phyloP scores from a whole-genome alignment of 2,113 vertebrate species.

The Marmota flaviventris region DNA sequence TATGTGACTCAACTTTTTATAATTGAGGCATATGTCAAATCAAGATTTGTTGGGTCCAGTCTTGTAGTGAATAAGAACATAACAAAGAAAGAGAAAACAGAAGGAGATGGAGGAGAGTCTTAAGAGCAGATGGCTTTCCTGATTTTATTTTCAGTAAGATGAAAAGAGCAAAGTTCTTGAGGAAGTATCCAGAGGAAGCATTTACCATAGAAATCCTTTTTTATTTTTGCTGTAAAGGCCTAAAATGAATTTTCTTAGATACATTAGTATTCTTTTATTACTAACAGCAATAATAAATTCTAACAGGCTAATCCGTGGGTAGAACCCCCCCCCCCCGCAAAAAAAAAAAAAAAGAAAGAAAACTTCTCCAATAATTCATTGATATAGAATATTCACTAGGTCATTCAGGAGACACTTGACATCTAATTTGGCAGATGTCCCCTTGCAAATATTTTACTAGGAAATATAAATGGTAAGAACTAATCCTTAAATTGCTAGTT shows the following conservation, averaged over 20 bases:
- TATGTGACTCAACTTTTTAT: background rate
- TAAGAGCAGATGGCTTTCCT: background rate
- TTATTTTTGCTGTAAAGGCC: background rate
- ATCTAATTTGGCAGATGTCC: background rate
- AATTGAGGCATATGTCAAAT: background rate
- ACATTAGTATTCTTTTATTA: background rate
- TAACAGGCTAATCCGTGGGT: background rate
- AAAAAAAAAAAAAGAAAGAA: background rate
- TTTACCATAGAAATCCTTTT: background rate
- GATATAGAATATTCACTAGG: background rate
- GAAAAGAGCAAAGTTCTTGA: slow-evolving; percentile 1
- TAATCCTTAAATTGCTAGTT: background rate
- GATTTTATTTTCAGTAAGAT: slow-evolving; percentile 8
- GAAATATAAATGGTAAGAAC: background rate
- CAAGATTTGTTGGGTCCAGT: background rate
- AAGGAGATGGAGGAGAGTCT: background rate
- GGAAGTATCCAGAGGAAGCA: background rate
- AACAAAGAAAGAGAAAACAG: background rate
- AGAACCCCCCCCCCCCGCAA: no score
- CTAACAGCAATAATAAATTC: background rate
- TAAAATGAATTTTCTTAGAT: background rate
- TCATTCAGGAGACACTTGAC: background rate
- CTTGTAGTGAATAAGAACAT: background rate
- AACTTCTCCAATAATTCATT: background rate
- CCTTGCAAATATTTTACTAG: background rate